Evolutionary conservation across 2,888 invertebrate genomes (phyloP).

Genomic region (Shargacucullia verbasci): DNA sequence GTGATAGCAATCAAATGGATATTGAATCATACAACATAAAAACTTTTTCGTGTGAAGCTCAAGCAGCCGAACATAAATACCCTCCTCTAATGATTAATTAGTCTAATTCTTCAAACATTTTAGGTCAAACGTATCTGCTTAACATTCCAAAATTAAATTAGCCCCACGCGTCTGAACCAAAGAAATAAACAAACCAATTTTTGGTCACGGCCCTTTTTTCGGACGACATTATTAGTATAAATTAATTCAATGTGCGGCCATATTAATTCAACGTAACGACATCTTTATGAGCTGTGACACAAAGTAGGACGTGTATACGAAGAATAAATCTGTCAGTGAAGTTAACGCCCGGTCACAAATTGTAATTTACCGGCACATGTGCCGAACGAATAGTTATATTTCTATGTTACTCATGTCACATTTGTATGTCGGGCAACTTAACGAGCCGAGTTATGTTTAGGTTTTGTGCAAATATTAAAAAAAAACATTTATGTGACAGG

Average conservation of each 20-base stretch:
- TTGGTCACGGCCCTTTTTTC: constrained; percentile 58
- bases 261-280: constrained; percentile 83
- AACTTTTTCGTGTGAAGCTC: constrained; percentile 8
- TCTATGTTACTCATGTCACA: constrained; percentile 48
- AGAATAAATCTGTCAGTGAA: constrained; percentile 83
- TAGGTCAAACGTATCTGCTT: constrained; percentile 29
- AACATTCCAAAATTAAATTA: constrained; percentile 29
- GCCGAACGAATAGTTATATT: constrained; percentile 68
- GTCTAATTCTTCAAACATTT: constrained; percentile 36
- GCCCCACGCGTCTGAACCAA: constrained; percentile 43
- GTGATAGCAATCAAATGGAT: no score
- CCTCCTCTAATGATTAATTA: constrained; percentile 23
- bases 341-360: constrained; percentile 84
- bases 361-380: constrained; percentile 81
- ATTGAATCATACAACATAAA: no score
- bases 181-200: constrained; percentile 35
- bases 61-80: constrained; percentile 5
- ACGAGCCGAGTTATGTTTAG: constrained; percentile 11
- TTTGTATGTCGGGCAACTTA: constrained; percentile 25
- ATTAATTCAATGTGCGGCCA: constrained; percentile 76
- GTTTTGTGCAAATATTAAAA: neutral
- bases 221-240: constrained; percentile 67
- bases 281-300: constrained; percentile 85
- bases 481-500: no score
- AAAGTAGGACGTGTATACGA: constrained; percentile 82